Conservation (phyloP, 23 tunicate genomes). For the Halocynthia roretzi region DNA sequence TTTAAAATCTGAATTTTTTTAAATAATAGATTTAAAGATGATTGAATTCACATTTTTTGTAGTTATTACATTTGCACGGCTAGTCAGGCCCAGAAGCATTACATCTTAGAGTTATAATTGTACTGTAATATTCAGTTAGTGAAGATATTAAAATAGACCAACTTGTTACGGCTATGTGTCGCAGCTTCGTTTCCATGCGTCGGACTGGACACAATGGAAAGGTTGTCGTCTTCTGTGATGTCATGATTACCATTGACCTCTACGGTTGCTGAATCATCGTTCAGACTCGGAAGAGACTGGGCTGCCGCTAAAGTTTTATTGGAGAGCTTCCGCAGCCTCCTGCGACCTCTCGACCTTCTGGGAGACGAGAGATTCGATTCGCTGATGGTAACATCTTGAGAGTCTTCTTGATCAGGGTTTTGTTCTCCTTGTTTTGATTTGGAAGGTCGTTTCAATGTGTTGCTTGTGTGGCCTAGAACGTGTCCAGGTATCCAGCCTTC, state of each 20-base stretch:
- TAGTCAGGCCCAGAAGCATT: no score
- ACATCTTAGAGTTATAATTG: no score
- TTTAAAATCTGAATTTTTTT: no score
- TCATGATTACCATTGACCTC: conserved; percentile 7
- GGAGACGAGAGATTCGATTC: not conserved
- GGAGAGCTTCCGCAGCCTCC: conserved; percentile 19
- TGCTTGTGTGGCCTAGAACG: conserved; percentile 55
- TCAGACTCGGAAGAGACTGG: conserved; percentile 20
- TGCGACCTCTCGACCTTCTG: conserved; percentile 18
- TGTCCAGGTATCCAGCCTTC: conserved; percentile 94
- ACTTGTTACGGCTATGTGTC: no score
- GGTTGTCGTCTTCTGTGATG: not conserved
- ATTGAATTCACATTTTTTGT: no score
- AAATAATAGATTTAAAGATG: no score
- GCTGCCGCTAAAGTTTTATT: conserved; percentile 22
- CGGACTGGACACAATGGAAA: conserved; percentile 15
- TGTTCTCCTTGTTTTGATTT: not conserved
- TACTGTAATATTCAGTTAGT: not conserved
- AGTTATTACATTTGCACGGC: no score
- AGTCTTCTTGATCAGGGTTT: not conserved
- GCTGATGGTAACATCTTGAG: not conserved
- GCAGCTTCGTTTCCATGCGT: not conserved
- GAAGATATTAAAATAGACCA: not conserved
- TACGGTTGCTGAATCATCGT: not conserved
- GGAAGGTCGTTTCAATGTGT: conserved; percentile 25